phyloP scores from a whole-genome alignment of 2,888 invertebrate species.

The Loripinus fragilis region DNA sequence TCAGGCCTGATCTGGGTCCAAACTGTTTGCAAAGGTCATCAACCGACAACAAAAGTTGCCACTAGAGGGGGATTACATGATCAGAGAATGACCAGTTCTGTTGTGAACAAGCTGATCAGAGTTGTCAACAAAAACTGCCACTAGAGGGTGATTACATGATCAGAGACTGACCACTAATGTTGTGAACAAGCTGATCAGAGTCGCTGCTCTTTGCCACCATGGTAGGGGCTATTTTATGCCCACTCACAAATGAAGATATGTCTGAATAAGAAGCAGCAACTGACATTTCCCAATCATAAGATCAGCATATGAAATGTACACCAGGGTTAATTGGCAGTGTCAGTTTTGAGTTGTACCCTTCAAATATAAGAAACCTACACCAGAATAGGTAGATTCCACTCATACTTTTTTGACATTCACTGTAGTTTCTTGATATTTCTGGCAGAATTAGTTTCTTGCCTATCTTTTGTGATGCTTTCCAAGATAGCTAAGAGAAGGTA shows the following conservation, averaged over 20 bases:
- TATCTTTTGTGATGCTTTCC: slow-evolving; percentile 16
- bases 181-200: too few species aligned
- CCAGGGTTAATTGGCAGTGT: slow-evolving; percentile 25
- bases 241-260: slow-evolving; percentile 38
- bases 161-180: too few species aligned
- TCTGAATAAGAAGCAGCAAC: slow-evolving; percentile 27
- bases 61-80: too few species aligned
- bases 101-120: too few species aligned
- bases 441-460: slow-evolving; percentile 5
- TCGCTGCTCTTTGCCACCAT: too few species aligned
- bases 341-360: slow-evolving; percentile 24
- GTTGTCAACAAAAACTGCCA: too few species aligned
- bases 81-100: too few species aligned
- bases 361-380: slow-evolving; percentile 20
- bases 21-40: too few species aligned
- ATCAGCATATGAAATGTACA: slow-evolving; percentile 15
- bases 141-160: too few species aligned
- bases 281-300: slow-evolving; percentile 28
- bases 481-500: background rate
- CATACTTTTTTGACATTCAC: slow-evolving; percentile 17
- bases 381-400: slow-evolving; percentile 15
- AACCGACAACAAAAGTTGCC: too few species aligned
- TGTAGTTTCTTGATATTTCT: slow-evolving; percentile 3
- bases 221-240: too few species aligned
- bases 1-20: too few species aligned